These are phyloP conservation scores for Gymnocheta viridis DNA, from an alignment of 2,888 invertebrate species.

Conservation along the genomic window DNA sequence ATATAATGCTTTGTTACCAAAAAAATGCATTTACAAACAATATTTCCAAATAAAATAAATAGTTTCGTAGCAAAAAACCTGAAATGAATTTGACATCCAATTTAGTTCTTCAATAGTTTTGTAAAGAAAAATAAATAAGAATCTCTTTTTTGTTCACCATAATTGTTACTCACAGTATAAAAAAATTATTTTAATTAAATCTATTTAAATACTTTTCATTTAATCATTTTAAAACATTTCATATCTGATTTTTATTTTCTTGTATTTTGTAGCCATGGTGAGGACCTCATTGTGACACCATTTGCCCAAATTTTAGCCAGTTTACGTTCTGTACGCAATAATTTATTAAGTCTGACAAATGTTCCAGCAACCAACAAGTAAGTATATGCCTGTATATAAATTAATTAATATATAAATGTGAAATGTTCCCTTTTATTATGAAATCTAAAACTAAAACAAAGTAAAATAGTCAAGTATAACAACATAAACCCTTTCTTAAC, in stretches of 20 bases:
- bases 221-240: neutral
- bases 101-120: too few relatives aligned
- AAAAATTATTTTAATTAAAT: neutral
- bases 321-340: slow-evolving; percentile 98
- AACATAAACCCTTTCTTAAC: slow-evolving; percentile 36
- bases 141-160: neutral
- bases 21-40: too few relatives aligned
- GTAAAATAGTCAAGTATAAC: neutral
- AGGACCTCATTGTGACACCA: slow-evolving; percentile 99
- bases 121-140: neutral
- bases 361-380: slow-evolving; percentile 90
- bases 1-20: too few relatives aligned
- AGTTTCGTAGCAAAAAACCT: too few relatives aligned
- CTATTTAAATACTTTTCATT: neutral
- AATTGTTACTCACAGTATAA: neutral
- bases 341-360: slow-evolving; percentile 98
- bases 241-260: neutral
- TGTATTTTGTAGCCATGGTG: slow-evolving; percentile 88
- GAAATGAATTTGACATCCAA: too few relatives aligned
- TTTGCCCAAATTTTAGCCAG: slow-evolving; percentile 99
- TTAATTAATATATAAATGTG: slow-evolving; percentile 27
- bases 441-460: neutral
- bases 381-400: slow-evolving; percentile 70
- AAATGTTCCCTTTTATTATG: neutral
- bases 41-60: too few relatives aligned